These are phyloP conservation scores for Blera fallax DNA, from an alignment of 2,888 invertebrate species.

Conservation along the genomic window DNA sequence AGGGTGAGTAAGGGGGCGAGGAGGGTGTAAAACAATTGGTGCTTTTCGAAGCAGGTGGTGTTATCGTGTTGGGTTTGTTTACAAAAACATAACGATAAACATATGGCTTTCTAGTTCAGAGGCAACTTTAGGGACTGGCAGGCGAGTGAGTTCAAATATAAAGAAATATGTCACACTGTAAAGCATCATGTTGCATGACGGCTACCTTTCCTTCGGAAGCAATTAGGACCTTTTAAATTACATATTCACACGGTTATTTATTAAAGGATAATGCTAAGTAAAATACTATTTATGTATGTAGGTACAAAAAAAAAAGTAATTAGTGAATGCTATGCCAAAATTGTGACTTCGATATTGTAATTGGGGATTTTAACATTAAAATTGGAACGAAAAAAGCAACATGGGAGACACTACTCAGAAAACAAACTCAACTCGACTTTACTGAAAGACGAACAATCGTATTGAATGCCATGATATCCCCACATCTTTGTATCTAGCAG, in stretches of 20 bases:
- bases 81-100: constrained; percentile 13
- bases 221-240: constrained; percentile 39
- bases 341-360: no score
- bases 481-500: no score
- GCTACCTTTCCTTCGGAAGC: constrained; percentile 11
- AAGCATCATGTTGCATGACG: constrained; percentile 41
- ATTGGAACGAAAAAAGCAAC: no score
- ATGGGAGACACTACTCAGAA: no score
- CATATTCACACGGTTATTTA: not conserved
- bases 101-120: constrained; percentile 33
- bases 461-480: no score
- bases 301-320: not conserved
- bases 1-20: constrained; percentile 87
- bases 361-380: no score
- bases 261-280: not conserved
- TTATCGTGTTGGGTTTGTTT: constrained; percentile 43
- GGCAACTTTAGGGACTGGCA: constrained; percentile 29
- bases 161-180: constrained; percentile 27
- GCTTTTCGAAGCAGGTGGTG: constrained; percentile 20
- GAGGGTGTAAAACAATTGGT: not conserved
- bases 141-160: constrained; percentile 12
- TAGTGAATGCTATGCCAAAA: no score
- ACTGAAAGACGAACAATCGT: no score
- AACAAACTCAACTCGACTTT: no score
- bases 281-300: not conserved